Percentiles rank a stretch among this genome's conserved stretches.
Evolutionary conservation across 1,140 invertebrate species (phyloP).

Genomic region (Drosophila takahashii): DNA sequence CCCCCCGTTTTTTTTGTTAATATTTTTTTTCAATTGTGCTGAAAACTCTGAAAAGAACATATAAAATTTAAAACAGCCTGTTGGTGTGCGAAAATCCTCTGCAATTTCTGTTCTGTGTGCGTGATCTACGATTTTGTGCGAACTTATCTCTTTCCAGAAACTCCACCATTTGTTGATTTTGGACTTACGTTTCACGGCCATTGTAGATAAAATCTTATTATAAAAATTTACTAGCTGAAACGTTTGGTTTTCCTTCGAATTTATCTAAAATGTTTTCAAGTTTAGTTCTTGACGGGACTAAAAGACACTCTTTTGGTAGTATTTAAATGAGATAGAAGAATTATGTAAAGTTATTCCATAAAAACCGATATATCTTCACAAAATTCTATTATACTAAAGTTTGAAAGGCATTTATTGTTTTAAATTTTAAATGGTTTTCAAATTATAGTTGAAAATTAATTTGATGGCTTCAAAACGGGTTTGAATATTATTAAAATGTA

Average conservation of each 20-base stretch:
- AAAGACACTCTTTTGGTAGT: no score
- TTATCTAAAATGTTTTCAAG: neutral
- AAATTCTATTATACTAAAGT: no score
- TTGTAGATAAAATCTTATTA: neutral
- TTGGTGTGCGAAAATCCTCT: conserved; percentile 17
- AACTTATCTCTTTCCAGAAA: neutral
- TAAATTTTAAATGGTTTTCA: no score
- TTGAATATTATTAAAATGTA: no score
- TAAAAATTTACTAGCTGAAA: no score
- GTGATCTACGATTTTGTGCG: conserved; percentile 10
- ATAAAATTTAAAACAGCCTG: neutral
- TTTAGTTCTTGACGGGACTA: neutral
- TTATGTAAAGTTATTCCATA: no score
- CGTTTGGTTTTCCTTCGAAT: neutral
- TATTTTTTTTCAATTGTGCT: conserved; percentile 1
- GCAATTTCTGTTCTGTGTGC: conserved; percentile 11
- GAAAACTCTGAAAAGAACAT: neutral
- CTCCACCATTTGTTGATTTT: neutral
- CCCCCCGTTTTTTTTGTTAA: neutral
- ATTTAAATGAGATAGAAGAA: no score
- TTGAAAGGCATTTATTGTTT: no score
- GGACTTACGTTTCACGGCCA: neutral
- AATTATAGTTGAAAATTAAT: no score
- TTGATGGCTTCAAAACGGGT: no score
- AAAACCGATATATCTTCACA: no score